These are phyloP conservation scores for Thera britannica DNA, from an alignment of 2,888 invertebrate genomes.

Conservation along the genomic window DNA sequence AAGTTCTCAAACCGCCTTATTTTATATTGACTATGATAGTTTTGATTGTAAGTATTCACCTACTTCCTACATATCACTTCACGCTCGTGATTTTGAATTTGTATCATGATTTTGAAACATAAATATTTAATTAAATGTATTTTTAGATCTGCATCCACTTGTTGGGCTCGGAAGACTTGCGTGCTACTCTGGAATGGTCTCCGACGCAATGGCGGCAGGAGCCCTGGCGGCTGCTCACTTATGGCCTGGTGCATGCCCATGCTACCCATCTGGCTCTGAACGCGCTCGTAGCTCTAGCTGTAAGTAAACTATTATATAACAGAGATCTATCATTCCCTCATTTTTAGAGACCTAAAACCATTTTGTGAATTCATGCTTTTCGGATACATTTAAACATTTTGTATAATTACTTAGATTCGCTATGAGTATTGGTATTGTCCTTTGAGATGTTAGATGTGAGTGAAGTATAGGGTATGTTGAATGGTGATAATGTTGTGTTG, in stretches of 20 bases:
- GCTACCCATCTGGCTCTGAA: slow-evolving; percentile 91
- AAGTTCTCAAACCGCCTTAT: slow-evolving; percentile 70
- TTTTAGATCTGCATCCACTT: slow-evolving; percentile 61
- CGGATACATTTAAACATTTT: no score
- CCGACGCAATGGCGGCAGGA: slow-evolving; percentile 83
- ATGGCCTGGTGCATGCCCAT: slow-evolving; percentile 92
- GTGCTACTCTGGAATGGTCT: slow-evolving; percentile 64
- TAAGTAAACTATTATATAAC: slow-evolving; percentile 48
- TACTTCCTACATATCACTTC: neutral
- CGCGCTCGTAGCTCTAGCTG: slow-evolving; percentile 73
- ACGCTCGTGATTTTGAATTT: neutral
- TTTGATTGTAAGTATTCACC: slow-evolving; percentile 65
- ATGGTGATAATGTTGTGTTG: neutral
- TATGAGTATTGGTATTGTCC: no score
- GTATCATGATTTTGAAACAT: neutral
- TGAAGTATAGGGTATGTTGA: neutral
- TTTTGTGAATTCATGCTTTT: no score
- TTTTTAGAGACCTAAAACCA: neutral
- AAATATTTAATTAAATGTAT: neutral
- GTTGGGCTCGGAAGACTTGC: slow-evolving; percentile 51
- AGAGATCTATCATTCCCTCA: neutral
- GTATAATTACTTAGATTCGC: no score
- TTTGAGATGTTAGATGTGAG: no score
- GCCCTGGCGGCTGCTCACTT: slow-evolving; percentile 92
- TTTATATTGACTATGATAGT: slow-evolving; percentile 72